phyloP scores from a whole-genome alignment of 30 jellyfish, hydroid and myxozoan species.

The Aurelia aurita region DNA sequence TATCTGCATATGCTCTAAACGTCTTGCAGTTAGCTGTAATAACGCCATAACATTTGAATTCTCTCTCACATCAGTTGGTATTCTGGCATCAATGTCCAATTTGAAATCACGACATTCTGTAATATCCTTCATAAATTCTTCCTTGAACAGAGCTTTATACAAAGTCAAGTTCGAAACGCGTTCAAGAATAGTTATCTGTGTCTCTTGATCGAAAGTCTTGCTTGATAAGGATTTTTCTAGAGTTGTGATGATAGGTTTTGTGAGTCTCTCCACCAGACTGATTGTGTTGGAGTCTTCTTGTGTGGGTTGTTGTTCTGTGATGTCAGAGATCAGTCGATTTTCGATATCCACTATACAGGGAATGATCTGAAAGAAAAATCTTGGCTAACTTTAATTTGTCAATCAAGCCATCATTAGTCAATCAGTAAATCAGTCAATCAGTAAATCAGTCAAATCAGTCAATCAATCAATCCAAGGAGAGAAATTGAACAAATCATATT shows the following conservation, averaged over 20 bases:
- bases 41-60: slow-evolving; percentile 42
- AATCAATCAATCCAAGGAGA: too few relatives aligned
- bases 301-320: not conserved
- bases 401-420: not conserved
- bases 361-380: slow-evolving; percentile 26
- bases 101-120: not conserved
- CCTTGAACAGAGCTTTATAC: slow-evolving; percentile 50
- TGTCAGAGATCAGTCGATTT: slow-evolving; percentile 12
- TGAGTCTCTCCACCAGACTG: slow-evolving; percentile 4
- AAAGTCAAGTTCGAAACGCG: slow-evolving; percentile 52
- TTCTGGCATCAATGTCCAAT: not conserved
- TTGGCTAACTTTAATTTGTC: not conserved
- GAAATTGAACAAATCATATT: too few relatives aligned
- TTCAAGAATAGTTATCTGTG: not conserved
- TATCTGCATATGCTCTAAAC: slow-evolving; percentile 85
- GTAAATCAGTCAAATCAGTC: too few relatives aligned
- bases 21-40: slow-evolving; percentile 47
- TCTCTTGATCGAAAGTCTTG: slow-evolving; percentile 2
- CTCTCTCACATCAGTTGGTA: slow-evolving; percentile 58
- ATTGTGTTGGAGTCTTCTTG: too few relatives aligned
- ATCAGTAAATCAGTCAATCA: not conserved
- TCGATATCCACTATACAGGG: slow-evolving; percentile 36
- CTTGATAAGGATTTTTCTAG: not conserved
- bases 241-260: slow-evolving; percentile 17
- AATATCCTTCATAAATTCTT: slow-evolving; percentile 34